Conservation (phyloP, 2,888 invertebrate species). For the Diabrotica balteata region DNA sequence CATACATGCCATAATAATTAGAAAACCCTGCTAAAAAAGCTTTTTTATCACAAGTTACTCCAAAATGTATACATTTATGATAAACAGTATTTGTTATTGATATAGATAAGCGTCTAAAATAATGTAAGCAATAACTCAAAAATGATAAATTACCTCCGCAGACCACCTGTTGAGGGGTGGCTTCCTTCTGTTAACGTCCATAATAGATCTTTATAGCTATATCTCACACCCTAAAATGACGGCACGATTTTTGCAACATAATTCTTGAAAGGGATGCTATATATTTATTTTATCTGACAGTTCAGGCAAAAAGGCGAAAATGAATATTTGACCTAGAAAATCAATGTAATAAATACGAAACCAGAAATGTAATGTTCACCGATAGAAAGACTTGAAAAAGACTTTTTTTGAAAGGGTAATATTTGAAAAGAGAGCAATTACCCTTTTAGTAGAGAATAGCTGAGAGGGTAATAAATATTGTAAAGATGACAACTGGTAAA, state of each 20-base stretch:
- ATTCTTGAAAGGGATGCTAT: constrained; percentile 23
- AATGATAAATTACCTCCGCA: constrained; percentile 26
- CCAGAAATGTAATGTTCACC: neutral
- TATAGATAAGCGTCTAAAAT: neutral
- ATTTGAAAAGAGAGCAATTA: constrained; percentile 9
- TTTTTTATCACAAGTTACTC: neutral
- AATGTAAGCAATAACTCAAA: constrained; percentile 18
- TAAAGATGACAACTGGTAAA: neutral
- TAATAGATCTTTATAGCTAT: constrained; percentile 26
- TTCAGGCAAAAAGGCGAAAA: constrained; percentile 8
- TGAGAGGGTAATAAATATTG: neutral
- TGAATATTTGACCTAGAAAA: constrained; percentile 25
- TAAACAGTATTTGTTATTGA: no score
- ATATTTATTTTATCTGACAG: constrained; percentile 38
- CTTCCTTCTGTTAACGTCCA: constrained; percentile 30
- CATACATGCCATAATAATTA: no score
- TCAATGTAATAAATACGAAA: constrained; percentile 12
- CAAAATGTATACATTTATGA: no score
- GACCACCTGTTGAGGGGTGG: constrained; percentile 32
- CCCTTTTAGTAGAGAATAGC: neutral
- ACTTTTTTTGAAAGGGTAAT: constrained; percentile 5
- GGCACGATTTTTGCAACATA: constrained; percentile 35
- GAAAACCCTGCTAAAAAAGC: no score
- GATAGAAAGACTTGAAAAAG: neutral
- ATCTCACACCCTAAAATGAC: constrained; percentile 30